Conservation (phyloP, 2,888 invertebrate genomes). For the Drosophila macrospina region DNA sequence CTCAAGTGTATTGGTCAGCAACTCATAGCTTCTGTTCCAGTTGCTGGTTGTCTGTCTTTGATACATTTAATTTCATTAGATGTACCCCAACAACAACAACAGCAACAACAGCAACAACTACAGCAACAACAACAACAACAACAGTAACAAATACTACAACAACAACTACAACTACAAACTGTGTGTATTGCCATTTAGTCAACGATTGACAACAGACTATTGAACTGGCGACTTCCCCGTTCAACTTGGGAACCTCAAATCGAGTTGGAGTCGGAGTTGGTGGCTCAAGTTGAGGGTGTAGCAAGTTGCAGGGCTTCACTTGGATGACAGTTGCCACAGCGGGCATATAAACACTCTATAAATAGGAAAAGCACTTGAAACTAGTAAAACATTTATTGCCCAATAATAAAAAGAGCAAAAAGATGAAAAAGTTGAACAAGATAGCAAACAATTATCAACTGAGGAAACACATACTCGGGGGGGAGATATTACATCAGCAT, state of each 20-base stretch:
- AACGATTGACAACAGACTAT: constrained; percentile 23
- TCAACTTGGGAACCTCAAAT: too few relatives aligned
- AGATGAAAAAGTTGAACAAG: too few relatives aligned
- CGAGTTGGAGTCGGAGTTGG: background rate
- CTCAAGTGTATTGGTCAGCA: constrained; percentile 67
- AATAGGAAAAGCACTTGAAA: background rate
- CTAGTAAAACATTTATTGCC: background rate
- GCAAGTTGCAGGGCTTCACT: background rate
- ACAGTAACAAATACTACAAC: constrained; percentile 34
- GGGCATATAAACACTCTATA: constrained; percentile 2
- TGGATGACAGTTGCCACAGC: background rate
- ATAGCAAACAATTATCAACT: constrained; percentile 1
- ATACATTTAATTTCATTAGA: constrained; percentile 70
- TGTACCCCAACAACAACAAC: constrained; percentile 36
- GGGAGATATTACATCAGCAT: background rate
- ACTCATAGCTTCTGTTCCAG: background rate
- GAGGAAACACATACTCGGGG: background rate
- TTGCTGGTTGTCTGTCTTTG: constrained; percentile 49
- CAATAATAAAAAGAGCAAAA: background rate
- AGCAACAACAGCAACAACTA: constrained; percentile 36
- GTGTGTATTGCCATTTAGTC: constrained; percentile 32
- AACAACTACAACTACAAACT: constrained; percentile 29
- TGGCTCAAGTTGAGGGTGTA: background rate
- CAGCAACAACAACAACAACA: constrained; percentile 34
- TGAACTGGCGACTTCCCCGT: background rate